These are phyloP conservation scores for Parazoanthus darwini DNA, from an alignment of 92 coral and sea anemone species.

Conservation along the genomic window DNA sequence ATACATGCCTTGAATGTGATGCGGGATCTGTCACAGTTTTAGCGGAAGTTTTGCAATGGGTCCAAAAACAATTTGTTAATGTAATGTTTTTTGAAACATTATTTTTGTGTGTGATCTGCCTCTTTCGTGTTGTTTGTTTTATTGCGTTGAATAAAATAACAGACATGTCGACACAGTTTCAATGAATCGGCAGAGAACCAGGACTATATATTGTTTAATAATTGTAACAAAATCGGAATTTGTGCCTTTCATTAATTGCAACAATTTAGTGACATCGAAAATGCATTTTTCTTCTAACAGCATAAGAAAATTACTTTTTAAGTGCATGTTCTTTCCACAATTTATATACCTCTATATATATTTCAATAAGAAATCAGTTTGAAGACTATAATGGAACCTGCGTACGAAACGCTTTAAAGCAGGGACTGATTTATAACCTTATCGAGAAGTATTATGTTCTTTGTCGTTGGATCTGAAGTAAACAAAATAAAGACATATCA, in stretches of 20 bases:
- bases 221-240: background rate
- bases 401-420: background rate
- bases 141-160: background rate
- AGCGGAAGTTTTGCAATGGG: conserved; percentile 14
- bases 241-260: background rate
- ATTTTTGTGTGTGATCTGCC: background rate
- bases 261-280: conserved; percentile 13
- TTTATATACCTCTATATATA: background rate
- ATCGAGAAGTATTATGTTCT: background rate
- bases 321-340: background rate
- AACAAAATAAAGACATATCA: background rate
- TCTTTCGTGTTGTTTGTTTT: background rate
- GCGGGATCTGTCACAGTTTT: conserved; percentile 6
- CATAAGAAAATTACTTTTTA: background rate
- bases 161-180: background rate
- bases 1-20: background rate
- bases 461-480: background rate
- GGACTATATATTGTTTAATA: background rate
- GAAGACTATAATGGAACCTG: background rate
- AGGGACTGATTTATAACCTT: too few species aligned
- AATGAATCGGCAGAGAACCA: background rate
- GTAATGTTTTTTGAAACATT: background rate
- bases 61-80: conserved; percentile 26
- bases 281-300: background rate
- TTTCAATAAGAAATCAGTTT: background rate